phyloP scores from a whole-genome alignment of 1,140 invertebrate species.

The Spodoptera frugiperda region DNA sequence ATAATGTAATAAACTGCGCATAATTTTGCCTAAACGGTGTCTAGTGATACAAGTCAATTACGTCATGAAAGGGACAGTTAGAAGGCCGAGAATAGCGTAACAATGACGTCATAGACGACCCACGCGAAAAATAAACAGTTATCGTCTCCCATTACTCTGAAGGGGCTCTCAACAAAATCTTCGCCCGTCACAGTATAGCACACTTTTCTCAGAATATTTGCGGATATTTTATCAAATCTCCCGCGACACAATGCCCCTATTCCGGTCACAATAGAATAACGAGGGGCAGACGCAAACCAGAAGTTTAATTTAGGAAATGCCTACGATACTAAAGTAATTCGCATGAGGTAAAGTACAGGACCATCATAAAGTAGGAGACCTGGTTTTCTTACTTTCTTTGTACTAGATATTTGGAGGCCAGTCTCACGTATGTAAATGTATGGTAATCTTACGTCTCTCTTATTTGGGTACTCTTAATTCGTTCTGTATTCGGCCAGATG shows the following conservation, averaged over 20 bases:
- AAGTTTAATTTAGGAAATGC: constrained; percentile 37
- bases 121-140: constrained; percentile 47
- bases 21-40: constrained; percentile 25
- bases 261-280: constrained; percentile 26
- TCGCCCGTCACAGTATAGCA: constrained; percentile 17
- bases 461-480: background rate
- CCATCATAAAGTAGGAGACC: constrained; percentile 12
- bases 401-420: constrained; percentile 1
- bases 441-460: background rate
- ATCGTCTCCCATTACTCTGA: constrained; percentile 43
- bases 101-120: constrained; percentile 50
- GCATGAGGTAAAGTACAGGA: constrained; percentile 19
- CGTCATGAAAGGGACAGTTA: constrained; percentile 51
- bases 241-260: constrained; percentile 30
- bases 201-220: constrained; percentile 24
- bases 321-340: constrained; percentile 33
- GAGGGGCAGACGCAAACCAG: background rate
- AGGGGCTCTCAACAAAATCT: constrained; percentile 46
- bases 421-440: constrained; percentile 17
- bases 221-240: constrained; percentile 48
- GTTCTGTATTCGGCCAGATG: background rate
- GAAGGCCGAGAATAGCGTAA: constrained; percentile 47
- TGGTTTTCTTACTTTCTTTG: constrained; percentile 36
- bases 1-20: constrained; percentile 14
- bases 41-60: constrained; percentile 35